Evolutionary conservation across 2,113 vertebrate species (phyloP).

Genomic region (Fregetta grallaria): DNA sequence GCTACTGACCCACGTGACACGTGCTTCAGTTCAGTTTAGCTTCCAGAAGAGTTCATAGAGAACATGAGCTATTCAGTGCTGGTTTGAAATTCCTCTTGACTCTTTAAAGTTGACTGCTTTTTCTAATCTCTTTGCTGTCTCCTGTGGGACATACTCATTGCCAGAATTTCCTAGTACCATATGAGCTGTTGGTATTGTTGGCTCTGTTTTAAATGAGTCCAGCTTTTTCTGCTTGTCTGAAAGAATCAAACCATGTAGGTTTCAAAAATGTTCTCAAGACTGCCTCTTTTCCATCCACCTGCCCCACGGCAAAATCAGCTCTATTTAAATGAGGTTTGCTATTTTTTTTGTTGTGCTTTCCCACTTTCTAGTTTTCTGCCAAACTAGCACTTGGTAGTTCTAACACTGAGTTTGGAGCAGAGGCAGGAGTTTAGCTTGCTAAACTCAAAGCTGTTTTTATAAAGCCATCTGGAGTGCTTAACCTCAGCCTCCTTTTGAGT

Average conservation of each 20-base stretch:
- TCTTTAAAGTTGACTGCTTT: constrained; percentile 52
- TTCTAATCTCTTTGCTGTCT: constrained; percentile 44
- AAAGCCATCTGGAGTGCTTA: constrained; percentile 43
- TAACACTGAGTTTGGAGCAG: background rate
- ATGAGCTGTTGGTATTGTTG: constrained; percentile 53
- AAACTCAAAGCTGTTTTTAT: constrained; percentile 35
- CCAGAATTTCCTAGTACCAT: constrained; percentile 49
- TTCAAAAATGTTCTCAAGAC: constrained; percentile 32
- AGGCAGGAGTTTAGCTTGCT: constrained; percentile 4
- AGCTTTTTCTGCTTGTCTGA: constrained; percentile 40
- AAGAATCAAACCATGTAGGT: constrained; percentile 28
- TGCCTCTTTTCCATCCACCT: background rate
- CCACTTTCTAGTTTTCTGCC: background rate
- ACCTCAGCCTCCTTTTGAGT: background rate
- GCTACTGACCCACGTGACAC: background rate
- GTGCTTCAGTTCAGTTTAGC: background rate
- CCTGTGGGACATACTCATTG: constrained; percentile 17
- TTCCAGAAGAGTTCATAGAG: constrained; percentile 1
- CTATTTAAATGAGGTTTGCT: constrained; percentile 15
- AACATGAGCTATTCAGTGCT: constrained; percentile 16
- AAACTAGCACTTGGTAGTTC: background rate
- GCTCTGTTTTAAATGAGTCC: constrained; percentile 54
- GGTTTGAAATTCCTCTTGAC: constrained; percentile 44
- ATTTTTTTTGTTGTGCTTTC: background rate
- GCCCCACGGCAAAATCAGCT: background rate